Conservation (phyloP, 1,140 invertebrate species). For the Heliconius eleuchia region DNA sequence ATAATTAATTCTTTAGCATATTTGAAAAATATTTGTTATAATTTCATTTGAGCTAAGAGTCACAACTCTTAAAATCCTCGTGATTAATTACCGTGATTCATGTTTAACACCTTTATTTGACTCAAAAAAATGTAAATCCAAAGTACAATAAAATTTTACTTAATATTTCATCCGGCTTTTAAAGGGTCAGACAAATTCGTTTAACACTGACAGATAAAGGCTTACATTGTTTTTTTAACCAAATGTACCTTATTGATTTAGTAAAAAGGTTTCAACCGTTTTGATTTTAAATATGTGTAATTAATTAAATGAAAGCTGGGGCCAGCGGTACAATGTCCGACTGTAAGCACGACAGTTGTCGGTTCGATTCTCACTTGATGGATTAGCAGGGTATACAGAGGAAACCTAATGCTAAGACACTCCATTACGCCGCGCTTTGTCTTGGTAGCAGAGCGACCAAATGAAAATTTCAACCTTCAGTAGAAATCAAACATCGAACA, state of each 20-base stretch:
- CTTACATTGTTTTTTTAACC: neutral
- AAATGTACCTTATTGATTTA: neutral
- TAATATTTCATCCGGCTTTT: conserved; percentile 15
- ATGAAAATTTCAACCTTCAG: no score
- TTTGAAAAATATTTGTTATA: neutral
- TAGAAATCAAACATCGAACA: no score
- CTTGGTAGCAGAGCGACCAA: no score
- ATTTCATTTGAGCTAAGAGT: neutral
- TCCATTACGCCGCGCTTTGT: no score
- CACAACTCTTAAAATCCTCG: neutral
- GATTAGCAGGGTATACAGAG: no score
- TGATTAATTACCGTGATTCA: conserved; percentile 9
- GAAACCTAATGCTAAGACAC: no score
- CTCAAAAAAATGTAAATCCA: neutral
- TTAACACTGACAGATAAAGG: conserved; percentile 14
- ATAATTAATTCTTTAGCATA: neutral
- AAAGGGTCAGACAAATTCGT: conserved; percentile 25
- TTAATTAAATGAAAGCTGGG: neutral
- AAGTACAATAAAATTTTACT: neutral
- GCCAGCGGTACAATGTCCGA: no score
- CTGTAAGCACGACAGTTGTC: no score
- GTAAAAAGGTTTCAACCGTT: neutral
- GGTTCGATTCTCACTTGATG: no score
- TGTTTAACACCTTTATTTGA: conserved; percentile 15
- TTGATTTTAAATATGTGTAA: conserved; percentile 11